These are phyloP conservation scores for Trematomus loennbergii DNA, from an alignment of 2,113 vertebrate genomes.

Conservation along the genomic window DNA sequence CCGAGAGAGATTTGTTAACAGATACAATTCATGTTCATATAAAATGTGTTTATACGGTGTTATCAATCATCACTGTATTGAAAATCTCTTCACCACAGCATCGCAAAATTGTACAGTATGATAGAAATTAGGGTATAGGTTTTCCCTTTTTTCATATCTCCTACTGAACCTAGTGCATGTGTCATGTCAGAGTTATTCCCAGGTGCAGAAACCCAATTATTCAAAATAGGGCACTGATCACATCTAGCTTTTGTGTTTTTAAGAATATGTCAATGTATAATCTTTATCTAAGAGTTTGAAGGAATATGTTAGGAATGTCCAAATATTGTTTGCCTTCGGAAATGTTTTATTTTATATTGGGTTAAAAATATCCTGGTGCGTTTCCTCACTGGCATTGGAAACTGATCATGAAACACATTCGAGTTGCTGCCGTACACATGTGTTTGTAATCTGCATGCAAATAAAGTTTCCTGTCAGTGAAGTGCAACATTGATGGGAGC, in stretches of 20 bases:
- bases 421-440: constrained; percentile 14
- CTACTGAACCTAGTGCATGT: too few species aligned
- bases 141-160: too few species aligned
- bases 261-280: not conserved
- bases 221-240: constrained; percentile 17
- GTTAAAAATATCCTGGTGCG: not conserved
- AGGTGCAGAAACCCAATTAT: constrained; percentile 25
- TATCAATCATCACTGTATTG: too few species aligned
- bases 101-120: too few species aligned
- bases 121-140: too few species aligned
- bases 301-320: constrained; percentile 6
- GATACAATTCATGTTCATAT: too few species aligned
- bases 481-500: constrained; percentile 15
- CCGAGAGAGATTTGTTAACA: too few species aligned
- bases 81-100: too few species aligned
- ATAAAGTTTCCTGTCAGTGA: constrained; percentile 44
- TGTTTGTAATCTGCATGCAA: constrained; percentile 55
- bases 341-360: not conserved
- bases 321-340: constrained; percentile 2
- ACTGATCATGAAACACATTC: constrained; percentile 1
- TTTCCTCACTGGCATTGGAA: constrained; percentile 7
- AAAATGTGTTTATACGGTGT: too few species aligned
- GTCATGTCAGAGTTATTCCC: constrained; percentile 10
- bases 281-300: constrained; percentile 21
- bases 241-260: not conserved